Conservation (phyloP, 2,797 vertebrate genomes). For the Antennarius maculatus region DNA sequence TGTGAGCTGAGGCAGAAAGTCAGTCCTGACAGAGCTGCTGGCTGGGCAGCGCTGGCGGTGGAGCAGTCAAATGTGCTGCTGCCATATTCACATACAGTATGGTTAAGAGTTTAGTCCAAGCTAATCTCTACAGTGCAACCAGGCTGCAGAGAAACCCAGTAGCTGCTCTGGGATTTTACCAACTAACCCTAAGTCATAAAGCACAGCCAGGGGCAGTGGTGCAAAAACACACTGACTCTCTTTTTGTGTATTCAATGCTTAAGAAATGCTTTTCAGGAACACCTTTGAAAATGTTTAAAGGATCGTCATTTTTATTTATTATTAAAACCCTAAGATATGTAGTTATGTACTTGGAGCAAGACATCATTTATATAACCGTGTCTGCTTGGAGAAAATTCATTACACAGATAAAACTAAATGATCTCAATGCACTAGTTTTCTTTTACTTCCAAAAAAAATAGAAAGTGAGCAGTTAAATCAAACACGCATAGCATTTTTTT, state of each 20-base stretch:
- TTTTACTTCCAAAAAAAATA: no score
- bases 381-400: background rate
- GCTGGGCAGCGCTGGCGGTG: constrained; percentile 21
- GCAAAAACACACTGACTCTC: background rate
- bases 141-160: constrained; percentile 16
- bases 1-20: constrained; percentile 63
- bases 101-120: constrained; percentile 47
- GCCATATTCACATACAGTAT: constrained; percentile 24
- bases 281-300: background rate
- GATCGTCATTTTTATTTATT: background rate
- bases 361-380: no score
- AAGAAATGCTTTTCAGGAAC: constrained; percentile 37
- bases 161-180: constrained; percentile 27
- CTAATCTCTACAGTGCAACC: constrained; percentile 45
- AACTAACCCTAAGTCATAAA: constrained; percentile 20
- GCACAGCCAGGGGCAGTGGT: constrained; percentile 36
- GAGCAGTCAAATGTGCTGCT: constrained; percentile 37
- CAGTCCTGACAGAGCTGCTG: constrained; percentile 55
- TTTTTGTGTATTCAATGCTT: constrained; percentile 37
- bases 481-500: no score
- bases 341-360: background rate
- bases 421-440: no score
- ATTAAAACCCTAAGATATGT: background rate
- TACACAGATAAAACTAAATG: background rate
- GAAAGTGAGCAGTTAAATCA: no score